phyloP scores from a whole-genome alignment of 2,113 vertebrate genomes.

The Mungos mungo region DNA sequence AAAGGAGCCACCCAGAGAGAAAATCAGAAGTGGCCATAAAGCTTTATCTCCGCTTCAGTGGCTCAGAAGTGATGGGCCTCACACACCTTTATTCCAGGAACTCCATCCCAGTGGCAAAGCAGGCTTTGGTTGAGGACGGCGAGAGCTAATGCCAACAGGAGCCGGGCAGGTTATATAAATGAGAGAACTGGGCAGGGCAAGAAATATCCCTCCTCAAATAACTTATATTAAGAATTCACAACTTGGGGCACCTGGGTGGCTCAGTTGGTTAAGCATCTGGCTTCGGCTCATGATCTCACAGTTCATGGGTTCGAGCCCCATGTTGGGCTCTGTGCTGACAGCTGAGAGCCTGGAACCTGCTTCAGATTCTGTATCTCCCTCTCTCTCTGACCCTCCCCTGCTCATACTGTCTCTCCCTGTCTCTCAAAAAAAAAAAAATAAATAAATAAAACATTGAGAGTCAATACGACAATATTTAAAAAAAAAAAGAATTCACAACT shows the following conservation, averaged over 20 bases:
- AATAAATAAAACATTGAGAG: no score
- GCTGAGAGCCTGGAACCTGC: no score
- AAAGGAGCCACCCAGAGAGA: neutral
- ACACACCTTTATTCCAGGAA: neutral
- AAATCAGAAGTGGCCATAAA: neutral
- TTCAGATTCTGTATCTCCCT: no score
- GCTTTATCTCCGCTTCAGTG: neutral
- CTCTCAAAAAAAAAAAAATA: no score
- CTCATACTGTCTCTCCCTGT: no score
- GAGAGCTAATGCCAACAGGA: neutral
- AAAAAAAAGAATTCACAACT: neutral
- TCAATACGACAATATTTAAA: no score
- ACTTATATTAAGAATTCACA: conserved; percentile 17
- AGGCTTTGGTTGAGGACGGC: neutral
- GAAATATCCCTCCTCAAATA: neutral
- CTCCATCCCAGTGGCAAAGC: neutral
- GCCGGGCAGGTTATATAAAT: neutral
- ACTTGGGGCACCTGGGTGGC: neutral
- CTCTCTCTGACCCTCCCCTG: no score
- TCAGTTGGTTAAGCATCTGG: no score
- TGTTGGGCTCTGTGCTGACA: no score
- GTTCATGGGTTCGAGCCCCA: no score
- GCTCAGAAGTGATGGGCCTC: neutral
- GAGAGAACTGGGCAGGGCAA: neutral
- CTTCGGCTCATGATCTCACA: no score